Conservation (phyloP, 2,888 invertebrate species). For the Aromia moschata region DNA sequence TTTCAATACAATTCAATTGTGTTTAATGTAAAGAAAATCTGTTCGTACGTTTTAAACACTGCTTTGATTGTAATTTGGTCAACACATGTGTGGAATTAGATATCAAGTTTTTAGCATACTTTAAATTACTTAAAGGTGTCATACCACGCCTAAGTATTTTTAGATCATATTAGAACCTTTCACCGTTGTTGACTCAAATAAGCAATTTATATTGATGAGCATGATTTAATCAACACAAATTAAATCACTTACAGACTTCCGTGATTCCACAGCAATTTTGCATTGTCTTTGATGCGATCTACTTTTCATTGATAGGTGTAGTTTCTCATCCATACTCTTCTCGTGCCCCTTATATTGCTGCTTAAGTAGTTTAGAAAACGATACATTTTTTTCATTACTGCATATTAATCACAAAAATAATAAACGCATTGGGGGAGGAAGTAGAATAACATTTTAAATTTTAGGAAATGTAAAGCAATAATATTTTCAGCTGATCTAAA, state of each 20-base stretch:
- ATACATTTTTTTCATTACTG: too few species aligned
- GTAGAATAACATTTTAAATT: too few species aligned
- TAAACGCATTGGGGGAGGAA: too few species aligned
- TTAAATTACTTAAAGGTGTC: constrained; percentile 15
- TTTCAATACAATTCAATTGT: too few species aligned
- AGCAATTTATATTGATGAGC: constrained; percentile 32
- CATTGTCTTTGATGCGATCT: constrained; percentile 24
- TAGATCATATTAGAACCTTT: constrained; percentile 25
- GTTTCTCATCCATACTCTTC: constrained; percentile 16
- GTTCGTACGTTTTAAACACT: too few species aligned
- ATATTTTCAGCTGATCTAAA: too few species aligned
- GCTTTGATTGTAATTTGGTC: not conserved
- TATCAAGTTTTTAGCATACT: constrained; percentile 9
- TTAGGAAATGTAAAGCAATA: too few species aligned
- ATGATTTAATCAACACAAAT: constrained; percentile 9
- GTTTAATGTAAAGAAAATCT: too few species aligned
- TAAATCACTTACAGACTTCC: constrained; percentile 12
- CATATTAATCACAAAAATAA: too few species aligned
- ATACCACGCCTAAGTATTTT: constrained; percentile 17
- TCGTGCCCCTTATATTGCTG: constrained; percentile 13
- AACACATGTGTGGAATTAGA: not conserved
- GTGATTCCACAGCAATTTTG: constrained; percentile 5
- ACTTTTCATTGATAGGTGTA: constrained; percentile 8
- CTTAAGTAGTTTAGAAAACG: too few species aligned
- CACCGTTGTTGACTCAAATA: constrained; percentile 23